Base-by-base conservation (phyloP, 2,113 vertebrate species). In the Cottus gobio region DNA sequence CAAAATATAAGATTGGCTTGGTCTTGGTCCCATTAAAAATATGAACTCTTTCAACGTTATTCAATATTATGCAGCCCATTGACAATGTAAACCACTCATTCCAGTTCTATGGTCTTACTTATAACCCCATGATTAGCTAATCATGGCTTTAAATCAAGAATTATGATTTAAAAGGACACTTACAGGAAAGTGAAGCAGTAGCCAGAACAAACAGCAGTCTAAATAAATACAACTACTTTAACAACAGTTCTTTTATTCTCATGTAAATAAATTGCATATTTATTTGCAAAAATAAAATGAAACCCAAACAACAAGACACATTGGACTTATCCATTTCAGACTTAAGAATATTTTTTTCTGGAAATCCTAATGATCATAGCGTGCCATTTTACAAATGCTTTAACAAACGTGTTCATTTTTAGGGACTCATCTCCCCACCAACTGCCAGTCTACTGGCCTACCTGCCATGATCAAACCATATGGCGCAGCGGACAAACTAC, bases 191-290 rank as follows among this genome's bases (percentile, higher is more conserved):
- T 65, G 36, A 7, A 13, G n/a, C 22, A 18, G 42, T 36, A 7
- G 68, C 1, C 22, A 48, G n/a, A 9, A 11, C 5, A 22, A 42
- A 12, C 0, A 44, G 12, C 7, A 37, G 56, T 66, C 0, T 18
- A 31, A 66, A 67, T 12, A 68, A 80, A 65, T 28, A 75, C 3
- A 13, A 78, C 13, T 0, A 1, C 34, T 83, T 90, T 86, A 91
- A 93, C 91, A 93, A 93, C 93, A 89, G 61, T 0, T 54, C 20
- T 65, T 94, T 94, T 92, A 94, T 94, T 94, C 65, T 91, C 63
- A 44, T 92, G 87, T 91, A 92, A 87, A 94, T 92, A 92, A 93
- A 83, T 93, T 92, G 94, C 78, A 87, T 71, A 63, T 76, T 75
- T 74, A 64, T 46, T 89, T 91, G 86, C 39, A 82, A 91, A 89